A percentile compares a stretch with the other conserved stretches of the same genome.
phyloP scores from a whole-genome alignment of 2,113 vertebrate genomes.

The Mirza zaza region DNA sequence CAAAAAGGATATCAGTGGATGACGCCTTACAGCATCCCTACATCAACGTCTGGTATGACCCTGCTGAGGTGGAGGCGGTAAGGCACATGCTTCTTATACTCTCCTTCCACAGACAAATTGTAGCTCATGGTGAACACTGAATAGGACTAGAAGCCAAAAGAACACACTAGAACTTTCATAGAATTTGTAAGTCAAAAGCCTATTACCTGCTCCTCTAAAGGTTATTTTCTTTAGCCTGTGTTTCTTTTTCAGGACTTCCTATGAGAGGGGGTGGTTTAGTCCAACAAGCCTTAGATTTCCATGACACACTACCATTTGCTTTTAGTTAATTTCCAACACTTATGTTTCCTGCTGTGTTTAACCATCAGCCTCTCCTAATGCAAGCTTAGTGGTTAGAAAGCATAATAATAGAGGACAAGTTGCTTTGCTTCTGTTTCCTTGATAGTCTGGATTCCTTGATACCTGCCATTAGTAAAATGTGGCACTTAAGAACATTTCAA shows the following conservation, averaged over 20 bases:
- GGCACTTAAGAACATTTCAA: neutral
- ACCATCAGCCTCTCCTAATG: neutral
- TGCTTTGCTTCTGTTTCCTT: neutral
- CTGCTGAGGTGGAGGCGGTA: slow-evolving; percentile 98
- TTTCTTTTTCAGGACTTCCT: neutral
- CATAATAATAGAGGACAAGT: neutral
- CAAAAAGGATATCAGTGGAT: slow-evolving; percentile 99
- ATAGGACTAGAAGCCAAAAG: neutral
- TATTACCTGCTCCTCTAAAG: neutral
- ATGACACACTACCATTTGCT: neutral
- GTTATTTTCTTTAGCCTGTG: neutral
- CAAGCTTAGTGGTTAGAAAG: neutral
- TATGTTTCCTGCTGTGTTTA: neutral
- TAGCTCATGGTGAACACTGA: neutral
- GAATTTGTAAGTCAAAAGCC: neutral
- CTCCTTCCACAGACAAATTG: neutral
- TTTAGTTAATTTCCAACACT: neutral
- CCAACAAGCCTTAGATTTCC: neutral
- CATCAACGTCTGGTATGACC: slow-evolving; percentile 99
- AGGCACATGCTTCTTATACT: slow-evolving; percentile 63
- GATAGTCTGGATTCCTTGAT: too few relatives aligned
- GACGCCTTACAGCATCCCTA: slow-evolving; percentile 99
- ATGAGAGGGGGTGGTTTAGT: neutral
- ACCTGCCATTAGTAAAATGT: neutral
- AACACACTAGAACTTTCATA: neutral